These are phyloP conservation scores for Stomorhina lunata DNA, from an alignment of 2,888 invertebrate genomes.

Conservation along the genomic window DNA sequence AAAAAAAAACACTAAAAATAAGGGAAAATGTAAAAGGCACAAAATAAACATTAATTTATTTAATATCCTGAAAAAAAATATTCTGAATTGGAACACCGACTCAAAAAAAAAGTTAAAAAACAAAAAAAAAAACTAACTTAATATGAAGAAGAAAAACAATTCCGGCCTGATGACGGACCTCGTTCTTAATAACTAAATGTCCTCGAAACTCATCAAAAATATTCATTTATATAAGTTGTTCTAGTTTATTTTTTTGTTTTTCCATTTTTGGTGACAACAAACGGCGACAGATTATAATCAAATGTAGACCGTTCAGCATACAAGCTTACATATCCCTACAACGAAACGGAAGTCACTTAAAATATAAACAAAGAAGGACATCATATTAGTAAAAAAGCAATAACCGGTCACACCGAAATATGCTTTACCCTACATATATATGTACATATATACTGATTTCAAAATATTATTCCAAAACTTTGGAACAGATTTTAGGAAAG, in stretches of 20 bases:
- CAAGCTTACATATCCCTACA: not conserved
- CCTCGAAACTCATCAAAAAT: conserved; percentile 56
- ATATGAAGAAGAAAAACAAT: conserved; percentile 12
- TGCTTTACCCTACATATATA: too few species aligned
- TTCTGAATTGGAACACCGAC: not conserved
- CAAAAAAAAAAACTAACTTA: conserved; percentile 16
- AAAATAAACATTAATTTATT: conserved; percentile 50
- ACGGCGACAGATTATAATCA: conserved; percentile 31
- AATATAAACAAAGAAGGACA: conserved; percentile 7
- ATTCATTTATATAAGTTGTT: not conserved
- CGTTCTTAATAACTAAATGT: conserved; percentile 61
- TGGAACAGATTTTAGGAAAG: too few species aligned
- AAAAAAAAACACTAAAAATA: not conserved
- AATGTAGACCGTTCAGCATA: not conserved
- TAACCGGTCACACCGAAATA: not conserved
- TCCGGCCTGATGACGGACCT: conserved; percentile 45
- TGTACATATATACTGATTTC: too few species aligned
- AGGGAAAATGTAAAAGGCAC: not conserved
- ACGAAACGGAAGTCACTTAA: not conserved
- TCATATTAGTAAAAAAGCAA: not conserved
- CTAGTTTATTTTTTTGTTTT: conserved; percentile 20
- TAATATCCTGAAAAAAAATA: conserved; percentile 41
- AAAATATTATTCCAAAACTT: too few species aligned
- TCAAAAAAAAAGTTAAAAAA: not conserved
- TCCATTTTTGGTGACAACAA: conserved; percentile 19